Base-by-base conservation (phyloP, 2,113 vertebrate species). In the Bagarius yarrelli region DNA sequence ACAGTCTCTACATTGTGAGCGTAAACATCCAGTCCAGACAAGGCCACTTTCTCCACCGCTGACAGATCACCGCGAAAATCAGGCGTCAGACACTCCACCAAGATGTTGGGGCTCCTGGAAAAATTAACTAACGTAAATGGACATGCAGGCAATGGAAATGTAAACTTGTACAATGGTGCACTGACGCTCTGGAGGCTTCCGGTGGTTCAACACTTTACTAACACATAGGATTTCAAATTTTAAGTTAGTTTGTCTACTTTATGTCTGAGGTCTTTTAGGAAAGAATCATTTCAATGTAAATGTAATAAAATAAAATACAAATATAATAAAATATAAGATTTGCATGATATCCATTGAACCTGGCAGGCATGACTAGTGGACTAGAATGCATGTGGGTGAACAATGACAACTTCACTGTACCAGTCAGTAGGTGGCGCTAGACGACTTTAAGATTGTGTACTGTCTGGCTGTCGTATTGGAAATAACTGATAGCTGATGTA, bases 1-100 rank as follows among this genome's bases (percentile, higher is more conserved):
- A 99, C 98, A 0, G 98, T 99, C 88, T 99, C 98, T 85, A 99
- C 92, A 53, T 99, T 99, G 87, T 99, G 98, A 0, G 98, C 98
- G 0, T 96, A 99, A 4, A 99, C 98, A 3, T 99, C 98, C 81
- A 98, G 92, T 2, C 98, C 96, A 0, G 97, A 99, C 76, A 88
- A 16, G 2, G 94, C 93, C 0, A 99, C 94, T 63, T 91, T 96
- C 88, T 95, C 95, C 73, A 99, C 93, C 0, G 97, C 94, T 23
- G 86, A 82, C 9, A 98, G 93, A 84, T 99, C 95, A 0, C 98
- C 97, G 44, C 95, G 91, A 56, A 99, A 99, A 89, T 99, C 98
- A 34, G 97, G 96, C 0, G 98, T 99, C n/a, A 99, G 90, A 85
- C 98, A 99, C 84, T 99, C 98, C 21, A 99, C 94, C 64, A 99